Conservation (phyloP, 2,797 vertebrate species). For the Esox masquinongy region DNA sequence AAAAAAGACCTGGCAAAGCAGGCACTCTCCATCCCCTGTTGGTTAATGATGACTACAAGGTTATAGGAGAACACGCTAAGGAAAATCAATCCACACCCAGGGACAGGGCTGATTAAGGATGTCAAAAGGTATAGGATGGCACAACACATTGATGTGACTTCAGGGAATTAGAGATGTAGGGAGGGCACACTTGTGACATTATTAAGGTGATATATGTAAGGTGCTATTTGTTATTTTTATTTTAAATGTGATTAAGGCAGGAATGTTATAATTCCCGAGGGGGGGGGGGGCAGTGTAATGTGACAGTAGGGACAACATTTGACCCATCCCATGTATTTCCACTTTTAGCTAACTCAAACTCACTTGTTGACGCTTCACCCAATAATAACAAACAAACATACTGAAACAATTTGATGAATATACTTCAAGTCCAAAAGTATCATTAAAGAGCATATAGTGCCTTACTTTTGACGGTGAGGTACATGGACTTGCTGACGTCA, state of each 20-base stretch:
- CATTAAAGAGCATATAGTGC: too few relatives aligned
- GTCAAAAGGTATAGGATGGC: background rate
- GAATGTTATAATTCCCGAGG: too few relatives aligned
- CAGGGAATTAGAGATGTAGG: background rate
- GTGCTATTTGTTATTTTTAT: background rate
- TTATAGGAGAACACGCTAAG: background rate
- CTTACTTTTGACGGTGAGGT: constrained; percentile 98
- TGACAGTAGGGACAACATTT: constrained; percentile 49
- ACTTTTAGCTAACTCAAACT: background rate
- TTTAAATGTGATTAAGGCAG: background rate
- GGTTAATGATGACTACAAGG: constrained; percentile 1
- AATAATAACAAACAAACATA: background rate
- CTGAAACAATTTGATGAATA: background rate
- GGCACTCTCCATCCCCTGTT: background rate
- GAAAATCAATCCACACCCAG: background rate
- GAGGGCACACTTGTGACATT: background rate
- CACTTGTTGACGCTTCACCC: background rate
- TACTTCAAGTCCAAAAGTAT: background rate
- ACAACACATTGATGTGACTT: background rate
- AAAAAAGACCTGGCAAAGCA: background rate
- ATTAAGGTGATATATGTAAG: background rate
- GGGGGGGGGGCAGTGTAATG: constrained; percentile 72
- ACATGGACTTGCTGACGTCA: constrained; percentile 99
- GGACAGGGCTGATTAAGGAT: background rate
- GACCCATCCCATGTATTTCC: background rate